A percentile compares a stretch with the other conserved stretches of the same genome.
phyloP scores from a whole-genome alignment of 2,797 vertebrate species.

The Falco biarmicus region DNA sequence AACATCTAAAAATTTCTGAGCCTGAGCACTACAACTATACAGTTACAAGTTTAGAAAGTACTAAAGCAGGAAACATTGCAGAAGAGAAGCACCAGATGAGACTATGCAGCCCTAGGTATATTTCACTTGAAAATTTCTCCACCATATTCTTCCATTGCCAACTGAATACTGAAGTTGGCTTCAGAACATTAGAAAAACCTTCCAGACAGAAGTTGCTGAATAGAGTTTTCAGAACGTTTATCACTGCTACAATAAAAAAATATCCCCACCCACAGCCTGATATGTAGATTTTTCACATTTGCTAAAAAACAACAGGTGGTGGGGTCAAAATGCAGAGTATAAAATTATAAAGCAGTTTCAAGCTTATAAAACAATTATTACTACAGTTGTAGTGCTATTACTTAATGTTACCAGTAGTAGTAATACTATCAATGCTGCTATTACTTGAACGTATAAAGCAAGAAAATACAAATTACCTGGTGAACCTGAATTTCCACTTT shows the following conservation, averaged over 20 bases:
- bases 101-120: not conserved
- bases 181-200: not conserved
- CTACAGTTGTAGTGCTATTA: not conserved
- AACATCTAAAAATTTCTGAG: not conserved
- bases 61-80: not conserved
- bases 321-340: constrained; percentile 20
- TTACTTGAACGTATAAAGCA: not conserved
- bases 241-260: not conserved
- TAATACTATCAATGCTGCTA: not conserved
- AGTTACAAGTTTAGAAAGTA: not conserved
- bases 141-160: not conserved
- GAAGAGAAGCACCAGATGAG: not conserved
- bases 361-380: constrained; percentile 3
- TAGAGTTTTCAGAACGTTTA: not conserved
- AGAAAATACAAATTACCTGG: constrained; percentile 84
- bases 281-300: constrained; percentile 1
- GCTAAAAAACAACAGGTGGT: constrained; percentile 47
- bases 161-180: not conserved
- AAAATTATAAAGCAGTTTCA: constrained; percentile 17
- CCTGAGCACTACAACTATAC: not conserved
- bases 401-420: constrained; percentile 1
- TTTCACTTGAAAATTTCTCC: not conserved
- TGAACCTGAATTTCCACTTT: constrained; percentile 99
- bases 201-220: not conserved
- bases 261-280: not conserved